A percentile compares a stretch with the other conserved stretches of the same genome.
Evolutionary conservation across 2,797 vertebrate species (phyloP).

Genomic region (Cyprinodon diabolis): DNA sequence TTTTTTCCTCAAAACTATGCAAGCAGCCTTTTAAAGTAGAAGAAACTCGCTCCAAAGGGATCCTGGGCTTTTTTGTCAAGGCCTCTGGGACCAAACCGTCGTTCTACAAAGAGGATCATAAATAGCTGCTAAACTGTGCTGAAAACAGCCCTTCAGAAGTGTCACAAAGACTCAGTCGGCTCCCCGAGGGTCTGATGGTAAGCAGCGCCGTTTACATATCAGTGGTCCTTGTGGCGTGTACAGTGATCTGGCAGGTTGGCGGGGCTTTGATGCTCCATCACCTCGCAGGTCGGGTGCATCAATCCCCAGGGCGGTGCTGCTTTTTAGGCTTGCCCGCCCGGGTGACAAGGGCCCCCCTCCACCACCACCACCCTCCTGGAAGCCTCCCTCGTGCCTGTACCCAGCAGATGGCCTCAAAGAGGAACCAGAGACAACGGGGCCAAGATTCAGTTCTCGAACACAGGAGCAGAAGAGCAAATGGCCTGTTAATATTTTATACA

Average conservation of each 20-base stretch:
- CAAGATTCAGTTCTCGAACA: conserved; percentile 80
- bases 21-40: conserved; percentile 49
- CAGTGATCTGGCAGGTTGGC: conserved; percentile 75
- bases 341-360: conserved; percentile 68
- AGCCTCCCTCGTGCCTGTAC: conserved; percentile 79
- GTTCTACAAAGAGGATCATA: conserved; percentile 71
- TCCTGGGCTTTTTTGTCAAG: conserved; percentile 68
- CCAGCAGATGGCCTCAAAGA: conserved; percentile 89
- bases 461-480: conserved; percentile 80
- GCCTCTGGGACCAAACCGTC: conserved; percentile 57
- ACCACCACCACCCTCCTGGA: conserved; percentile 50
- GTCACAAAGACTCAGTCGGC: conserved; percentile 58
- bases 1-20: conserved; percentile 32
- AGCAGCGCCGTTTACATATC: conserved; percentile 71
- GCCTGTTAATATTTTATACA: conserved; percentile 84
- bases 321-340: conserved; percentile 73
- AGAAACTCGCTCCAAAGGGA: conserved; percentile 54
- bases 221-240: conserved; percentile 63
- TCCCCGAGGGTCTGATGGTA: conserved; percentile 51
- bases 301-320: conserved; percentile 68
- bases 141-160: conserved; percentile 69
- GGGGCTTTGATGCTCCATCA: conserved; percentile 77
- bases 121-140: conserved; percentile 68
- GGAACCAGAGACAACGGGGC: conserved; percentile 77
- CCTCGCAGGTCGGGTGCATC: conserved; percentile 74